A percentile compares a stretch with the other conserved stretches of the same genome.
Evolutionary conservation across 2,797 vertebrate genomes (phyloP).

Genomic region (Smutsia temminckii): DNA sequence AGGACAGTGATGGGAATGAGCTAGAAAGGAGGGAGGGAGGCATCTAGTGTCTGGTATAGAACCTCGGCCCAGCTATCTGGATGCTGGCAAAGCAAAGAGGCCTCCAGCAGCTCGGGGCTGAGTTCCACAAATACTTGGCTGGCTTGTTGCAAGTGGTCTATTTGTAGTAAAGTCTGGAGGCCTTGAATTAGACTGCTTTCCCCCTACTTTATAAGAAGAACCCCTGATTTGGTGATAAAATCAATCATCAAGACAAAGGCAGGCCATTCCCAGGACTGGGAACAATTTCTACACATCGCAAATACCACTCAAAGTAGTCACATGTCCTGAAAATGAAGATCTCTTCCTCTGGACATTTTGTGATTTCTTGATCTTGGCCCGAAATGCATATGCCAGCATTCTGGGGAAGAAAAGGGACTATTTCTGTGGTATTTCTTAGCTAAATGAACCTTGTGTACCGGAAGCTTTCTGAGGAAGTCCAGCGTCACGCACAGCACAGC

Average conservation of each 20-base stretch:
- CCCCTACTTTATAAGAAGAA: neutral
- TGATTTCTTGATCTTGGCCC: conserved; percentile 51
- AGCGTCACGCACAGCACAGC: neutral
- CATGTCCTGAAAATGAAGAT: conserved; percentile 8
- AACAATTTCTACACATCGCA: neutral
- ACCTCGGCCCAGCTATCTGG: neutral
- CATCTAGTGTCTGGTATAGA: neutral
- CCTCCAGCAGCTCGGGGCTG: neutral
- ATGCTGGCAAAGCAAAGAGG: neutral
- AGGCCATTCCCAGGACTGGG: neutral
- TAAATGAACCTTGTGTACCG: conserved; percentile 15
- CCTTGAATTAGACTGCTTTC: neutral
- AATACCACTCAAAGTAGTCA: neutral
- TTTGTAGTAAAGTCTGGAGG: neutral
- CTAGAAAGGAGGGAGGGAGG: neutral
- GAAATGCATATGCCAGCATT: conserved; percentile 33
- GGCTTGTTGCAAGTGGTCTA: neutral
- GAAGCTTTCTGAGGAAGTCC: conserved; percentile 69
- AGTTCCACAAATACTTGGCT: rapidly evolving
- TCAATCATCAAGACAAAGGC: neutral
- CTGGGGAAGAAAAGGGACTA: conserved; percentile 34
- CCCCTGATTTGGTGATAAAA: neutral
- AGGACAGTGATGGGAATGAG: neutral
- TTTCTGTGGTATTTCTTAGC: conserved; percentile 52
- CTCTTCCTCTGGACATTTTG: conserved; percentile 1